These are phyloP conservation scores for Eupithecia subumbrata DNA, from an alignment of 2,888 invertebrate species.

Conservation along the genomic window DNA sequence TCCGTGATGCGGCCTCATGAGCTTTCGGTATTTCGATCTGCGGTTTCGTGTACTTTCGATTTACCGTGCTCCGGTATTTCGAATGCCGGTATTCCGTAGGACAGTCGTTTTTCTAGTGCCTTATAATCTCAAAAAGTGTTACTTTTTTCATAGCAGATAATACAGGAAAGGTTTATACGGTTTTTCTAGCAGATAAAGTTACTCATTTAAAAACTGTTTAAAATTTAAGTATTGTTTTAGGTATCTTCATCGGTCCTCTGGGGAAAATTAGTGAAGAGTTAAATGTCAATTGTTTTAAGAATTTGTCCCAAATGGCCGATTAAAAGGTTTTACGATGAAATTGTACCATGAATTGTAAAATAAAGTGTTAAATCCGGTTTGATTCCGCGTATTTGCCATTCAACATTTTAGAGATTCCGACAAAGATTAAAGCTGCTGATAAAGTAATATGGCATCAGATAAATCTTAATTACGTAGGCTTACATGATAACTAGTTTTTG, in stretches of 20 bases:
- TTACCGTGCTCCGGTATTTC: no score
- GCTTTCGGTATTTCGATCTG: no score
- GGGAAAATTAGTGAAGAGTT: conserved; percentile 1
- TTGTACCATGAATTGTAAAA: background rate
- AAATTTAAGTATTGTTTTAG: background rate
- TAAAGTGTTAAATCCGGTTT: background rate
- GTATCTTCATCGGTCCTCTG: background rate
- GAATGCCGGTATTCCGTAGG: no score
- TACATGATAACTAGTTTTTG: background rate
- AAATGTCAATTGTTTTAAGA: conserved; percentile 2
- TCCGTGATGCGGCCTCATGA: no score
- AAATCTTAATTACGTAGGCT: background rate
- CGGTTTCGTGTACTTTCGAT: no score
- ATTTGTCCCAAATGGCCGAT: conserved; percentile 15
- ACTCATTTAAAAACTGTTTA: background rate
- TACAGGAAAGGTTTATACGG: background rate
- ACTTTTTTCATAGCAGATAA: background rate
- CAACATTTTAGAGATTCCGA: background rate
- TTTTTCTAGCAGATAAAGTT: background rate
- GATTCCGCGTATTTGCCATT: background rate
- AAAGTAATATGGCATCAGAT: background rate
- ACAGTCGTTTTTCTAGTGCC: no score
- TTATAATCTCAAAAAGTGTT: background rate
- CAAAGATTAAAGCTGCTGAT: background rate
- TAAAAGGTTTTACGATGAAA: background rate